Percentiles rank a stretch among this genome's conserved stretches.
phyloP scores from a whole-genome alignment of 2,797 vertebrate genomes.

The Argentina silus region DNA sequence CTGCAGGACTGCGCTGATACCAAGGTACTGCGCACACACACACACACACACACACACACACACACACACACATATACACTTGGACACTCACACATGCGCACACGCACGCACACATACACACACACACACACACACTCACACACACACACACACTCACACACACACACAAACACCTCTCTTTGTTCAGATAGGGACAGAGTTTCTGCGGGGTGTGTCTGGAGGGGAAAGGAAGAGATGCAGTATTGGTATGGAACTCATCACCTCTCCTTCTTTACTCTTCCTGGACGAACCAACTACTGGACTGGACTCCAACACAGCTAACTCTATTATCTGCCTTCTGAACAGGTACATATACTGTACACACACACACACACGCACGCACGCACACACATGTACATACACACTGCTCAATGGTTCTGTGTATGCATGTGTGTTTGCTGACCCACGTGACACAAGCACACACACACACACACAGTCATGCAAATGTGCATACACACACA shows the following conservation, averaged over 20 bases:
- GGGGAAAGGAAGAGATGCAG: slow-evolving; percentile 82
- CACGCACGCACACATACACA: too few species aligned
- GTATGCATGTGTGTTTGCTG: too few species aligned
- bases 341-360: slow-evolving; percentile 25
- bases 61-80: background rate
- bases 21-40: slow-evolving; percentile 64
- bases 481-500: background rate
- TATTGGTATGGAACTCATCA: slow-evolving; percentile 82
- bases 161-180: background rate
- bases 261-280: slow-evolving; percentile 76
- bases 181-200: slow-evolving; percentile 79
- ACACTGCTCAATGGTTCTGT: too few species aligned
- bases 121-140: slow-evolving; percentile 19
- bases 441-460: background rate
- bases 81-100: background rate
- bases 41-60: background rate
- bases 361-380: slow-evolving; percentile 52
- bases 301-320: slow-evolving; percentile 79
- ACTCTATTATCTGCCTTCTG: slow-evolving; percentile 71
- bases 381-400: background rate
- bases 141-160: background rate
- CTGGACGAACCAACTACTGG: slow-evolving; percentile 83
- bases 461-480: background rate
- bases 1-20: slow-evolving; percentile 75
- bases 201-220: slow-evolving; percentile 79